A percentile compares a stretch with the other conserved stretches of the same genome.
Conservation (phyloP, 2,113 vertebrate genomes). For the Acanthochromis polyacanthus region DNA sequence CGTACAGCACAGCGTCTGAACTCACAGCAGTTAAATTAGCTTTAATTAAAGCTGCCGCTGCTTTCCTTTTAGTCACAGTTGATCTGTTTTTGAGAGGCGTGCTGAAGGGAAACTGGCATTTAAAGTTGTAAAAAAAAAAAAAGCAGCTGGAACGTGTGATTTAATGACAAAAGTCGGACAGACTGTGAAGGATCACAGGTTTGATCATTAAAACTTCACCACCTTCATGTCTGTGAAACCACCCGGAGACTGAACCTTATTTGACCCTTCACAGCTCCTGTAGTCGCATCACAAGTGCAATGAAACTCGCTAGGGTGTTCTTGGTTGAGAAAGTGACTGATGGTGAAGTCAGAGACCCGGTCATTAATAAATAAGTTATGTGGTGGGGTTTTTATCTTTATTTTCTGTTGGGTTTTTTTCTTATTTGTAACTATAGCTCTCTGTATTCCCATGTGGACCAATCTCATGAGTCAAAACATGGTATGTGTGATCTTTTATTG, state of each 20-base stretch:
- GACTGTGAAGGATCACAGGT: too few relatives aligned
- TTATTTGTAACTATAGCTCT: conserved; percentile 77
- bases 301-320: conserved; percentile 43
- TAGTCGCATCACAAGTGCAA: conserved; percentile 47
- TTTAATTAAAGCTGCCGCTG: too few relatives aligned
- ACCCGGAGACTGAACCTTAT: background rate
- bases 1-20: too few relatives aligned
- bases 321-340: conserved; percentile 47
- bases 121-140: too few relatives aligned
- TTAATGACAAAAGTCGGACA: too few relatives aligned
- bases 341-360: conserved; percentile 23
- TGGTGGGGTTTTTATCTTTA: conserved; percentile 62
- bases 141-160: too few relatives aligned
- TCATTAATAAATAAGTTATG: conserved; percentile 42
- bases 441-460: conserved; percentile 83
- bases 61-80: too few relatives aligned
- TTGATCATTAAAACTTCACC: background rate
- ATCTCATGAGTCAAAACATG: conserved; percentile 82
- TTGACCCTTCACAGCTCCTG: conserved; percentile 38
- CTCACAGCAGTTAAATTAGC: too few relatives aligned
- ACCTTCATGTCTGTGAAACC: conserved; percentile 27
- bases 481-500: conserved; percentile 85
- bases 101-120: too few relatives aligned
- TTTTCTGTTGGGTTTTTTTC: conserved; percentile 51
- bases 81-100: too few relatives aligned